phyloP scores from a whole-genome alignment of 2,113 vertebrate genomes.

The Oenanthe oenanthe region DNA sequence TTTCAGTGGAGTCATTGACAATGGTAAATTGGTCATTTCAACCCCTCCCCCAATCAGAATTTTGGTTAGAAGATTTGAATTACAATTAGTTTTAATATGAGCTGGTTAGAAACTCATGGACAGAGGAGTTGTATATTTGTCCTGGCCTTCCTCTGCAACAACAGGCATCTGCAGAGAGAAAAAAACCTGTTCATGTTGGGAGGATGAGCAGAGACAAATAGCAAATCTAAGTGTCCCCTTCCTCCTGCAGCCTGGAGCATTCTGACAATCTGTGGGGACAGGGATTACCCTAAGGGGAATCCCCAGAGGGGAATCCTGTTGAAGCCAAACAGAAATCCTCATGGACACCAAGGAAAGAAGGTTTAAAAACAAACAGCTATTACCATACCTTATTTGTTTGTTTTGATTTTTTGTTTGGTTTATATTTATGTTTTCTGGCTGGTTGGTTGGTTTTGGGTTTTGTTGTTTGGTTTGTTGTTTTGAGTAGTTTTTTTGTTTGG shows the following conservation, averaged over 20 bases:
- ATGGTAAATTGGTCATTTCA: neutral
- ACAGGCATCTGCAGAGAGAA: neutral
- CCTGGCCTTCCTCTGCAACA: neutral
- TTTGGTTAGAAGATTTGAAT: neutral
- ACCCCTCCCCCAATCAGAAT: accelerated
- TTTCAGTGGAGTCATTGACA: neutral
- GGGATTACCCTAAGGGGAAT: neutral
- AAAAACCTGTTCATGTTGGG: neutral
- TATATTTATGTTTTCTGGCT: neutral
- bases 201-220: neutral
- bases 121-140: neutral
- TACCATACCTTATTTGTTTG: accelerated
- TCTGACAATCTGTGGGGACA: neutral
- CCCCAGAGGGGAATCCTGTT: neutral
- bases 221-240: neutral
- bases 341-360: neutral
- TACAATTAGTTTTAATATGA: neutral
- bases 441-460: neutral
- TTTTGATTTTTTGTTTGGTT: neutral
- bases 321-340: neutral
- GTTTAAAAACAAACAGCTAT: neutral
- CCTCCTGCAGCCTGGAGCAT: neutral
- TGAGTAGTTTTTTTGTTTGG: neutral
- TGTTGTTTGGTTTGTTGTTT: neutral
- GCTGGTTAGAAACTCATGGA: neutral